Percentiles rank a stretch among this genome's conserved stretches.
phyloP scores from a whole-genome alignment of 1,140 invertebrate genomes.

The Drosophila pruinosa region DNA sequence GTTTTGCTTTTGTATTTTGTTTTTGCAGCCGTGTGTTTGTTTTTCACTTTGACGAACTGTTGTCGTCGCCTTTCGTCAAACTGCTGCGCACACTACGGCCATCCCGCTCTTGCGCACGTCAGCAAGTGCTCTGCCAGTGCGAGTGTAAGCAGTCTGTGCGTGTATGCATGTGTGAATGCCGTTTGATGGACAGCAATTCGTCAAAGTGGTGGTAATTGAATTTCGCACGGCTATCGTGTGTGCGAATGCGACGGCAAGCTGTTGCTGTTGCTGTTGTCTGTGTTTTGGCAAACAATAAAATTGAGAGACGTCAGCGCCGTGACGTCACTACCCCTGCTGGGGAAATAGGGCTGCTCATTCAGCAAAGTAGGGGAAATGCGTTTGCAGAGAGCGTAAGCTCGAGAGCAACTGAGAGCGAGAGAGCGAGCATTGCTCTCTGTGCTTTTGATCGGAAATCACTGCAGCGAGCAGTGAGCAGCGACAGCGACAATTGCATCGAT shows the following conservation, averaged over 20 bases:
- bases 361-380: constrained; percentile 70
- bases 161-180: constrained; percentile 14
- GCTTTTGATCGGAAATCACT: constrained; percentile 52
- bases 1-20: constrained; percentile 45
- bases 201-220: constrained; percentile 81
- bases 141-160: background rate
- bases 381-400: constrained; percentile 27
- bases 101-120: constrained; percentile 51
- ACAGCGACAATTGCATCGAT: background rate
- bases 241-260: constrained; percentile 54
- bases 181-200: constrained; percentile 80
- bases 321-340: constrained; percentile 53
- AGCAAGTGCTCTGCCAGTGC: constrained; percentile 14
- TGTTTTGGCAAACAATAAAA: constrained; percentile 67
- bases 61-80: constrained; percentile 77
- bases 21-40: constrained; percentile 36
- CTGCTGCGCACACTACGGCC: constrained; percentile 43
- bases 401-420: constrained; percentile 2
- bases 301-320: constrained; percentile 36
- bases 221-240: constrained; percentile 39
- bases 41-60: constrained; percentile 71
- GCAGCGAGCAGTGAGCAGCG: constrained; percentile 7
- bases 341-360: constrained; percentile 48
- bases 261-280: constrained; percentile 10
- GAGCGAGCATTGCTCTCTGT: background rate